Conservation (phyloP, 2,113 vertebrate genomes). For the Aythya baeri region DNA sequence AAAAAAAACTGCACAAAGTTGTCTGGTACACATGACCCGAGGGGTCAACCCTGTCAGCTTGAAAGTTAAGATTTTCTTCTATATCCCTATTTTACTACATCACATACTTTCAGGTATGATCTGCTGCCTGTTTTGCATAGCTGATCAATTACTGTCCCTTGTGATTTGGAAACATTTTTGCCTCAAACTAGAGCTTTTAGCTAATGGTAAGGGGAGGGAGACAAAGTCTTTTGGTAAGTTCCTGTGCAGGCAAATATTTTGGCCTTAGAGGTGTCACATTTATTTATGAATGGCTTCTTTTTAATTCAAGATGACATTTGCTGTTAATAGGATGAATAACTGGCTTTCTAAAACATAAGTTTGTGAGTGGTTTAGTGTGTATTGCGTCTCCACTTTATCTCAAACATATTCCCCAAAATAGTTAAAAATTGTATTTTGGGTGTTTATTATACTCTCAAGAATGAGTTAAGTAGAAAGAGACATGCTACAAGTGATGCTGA, state of each 20-base stretch:
- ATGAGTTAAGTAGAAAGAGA: not conserved
- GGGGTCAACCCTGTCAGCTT: not conserved
- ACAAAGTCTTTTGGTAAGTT: not conserved
- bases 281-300: not conserved
- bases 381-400: not conserved
- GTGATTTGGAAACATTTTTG: not conserved
- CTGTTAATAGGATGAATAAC: not conserved
- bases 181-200: not conserved
- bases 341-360: not conserved
- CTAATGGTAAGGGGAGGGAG: rapidly evolving
- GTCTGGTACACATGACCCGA: not conserved
- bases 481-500: not conserved
- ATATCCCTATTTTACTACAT: not conserved
- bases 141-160: not conserved
- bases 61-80: not conserved
- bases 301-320: not conserved
- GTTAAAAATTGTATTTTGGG: not conserved
- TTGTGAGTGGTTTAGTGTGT: not conserved
- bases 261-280: not conserved
- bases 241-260: not conserved
- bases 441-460: not conserved
- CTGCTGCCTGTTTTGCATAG: not conserved
- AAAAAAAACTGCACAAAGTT: rapidly evolving
- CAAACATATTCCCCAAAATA: not conserved
- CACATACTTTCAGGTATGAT: not conserved